Conservation (phyloP, 2,797 vertebrate genomes). For the Myotis myotis region DNA sequence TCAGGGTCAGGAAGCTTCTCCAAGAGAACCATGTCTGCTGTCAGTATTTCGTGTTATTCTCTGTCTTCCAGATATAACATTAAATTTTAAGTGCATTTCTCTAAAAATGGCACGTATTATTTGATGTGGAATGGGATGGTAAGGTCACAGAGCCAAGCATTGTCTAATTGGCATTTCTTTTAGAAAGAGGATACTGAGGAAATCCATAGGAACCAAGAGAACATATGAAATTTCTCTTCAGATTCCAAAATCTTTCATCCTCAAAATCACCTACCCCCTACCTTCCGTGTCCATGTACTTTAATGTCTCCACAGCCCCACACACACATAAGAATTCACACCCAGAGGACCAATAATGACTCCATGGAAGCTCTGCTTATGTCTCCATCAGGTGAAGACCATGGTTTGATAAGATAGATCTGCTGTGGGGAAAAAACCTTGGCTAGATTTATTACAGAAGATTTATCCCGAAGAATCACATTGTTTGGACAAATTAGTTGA, state of each 20-base stretch:
- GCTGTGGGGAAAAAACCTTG: background rate
- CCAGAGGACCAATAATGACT: background rate
- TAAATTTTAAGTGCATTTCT: background rate
- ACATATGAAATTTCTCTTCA: background rate
- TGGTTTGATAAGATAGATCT: background rate
- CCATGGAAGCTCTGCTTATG: background rate
- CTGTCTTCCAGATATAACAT: background rate
- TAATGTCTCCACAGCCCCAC: background rate
- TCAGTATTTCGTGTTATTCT: background rate
- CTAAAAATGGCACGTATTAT: background rate
- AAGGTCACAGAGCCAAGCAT: background rate
- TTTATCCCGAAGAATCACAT: background rate
- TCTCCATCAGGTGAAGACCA: background rate
- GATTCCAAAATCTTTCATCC: background rate
- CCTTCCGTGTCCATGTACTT: background rate
- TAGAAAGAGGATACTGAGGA: background rate
- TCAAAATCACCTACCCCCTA: background rate
- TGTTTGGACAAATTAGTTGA: background rate
- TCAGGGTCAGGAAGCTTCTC: background rate
- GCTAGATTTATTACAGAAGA: background rate
- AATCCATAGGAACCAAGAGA: background rate
- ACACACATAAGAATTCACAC: background rate
- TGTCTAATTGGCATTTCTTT: background rate
- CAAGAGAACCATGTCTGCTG: background rate
- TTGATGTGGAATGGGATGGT: background rate